Evolutionary conservation across 2,797 vertebrate genomes (phyloP), one percentile per base, ranked within the genome.

Genomic region (Betta splendens): DNA sequence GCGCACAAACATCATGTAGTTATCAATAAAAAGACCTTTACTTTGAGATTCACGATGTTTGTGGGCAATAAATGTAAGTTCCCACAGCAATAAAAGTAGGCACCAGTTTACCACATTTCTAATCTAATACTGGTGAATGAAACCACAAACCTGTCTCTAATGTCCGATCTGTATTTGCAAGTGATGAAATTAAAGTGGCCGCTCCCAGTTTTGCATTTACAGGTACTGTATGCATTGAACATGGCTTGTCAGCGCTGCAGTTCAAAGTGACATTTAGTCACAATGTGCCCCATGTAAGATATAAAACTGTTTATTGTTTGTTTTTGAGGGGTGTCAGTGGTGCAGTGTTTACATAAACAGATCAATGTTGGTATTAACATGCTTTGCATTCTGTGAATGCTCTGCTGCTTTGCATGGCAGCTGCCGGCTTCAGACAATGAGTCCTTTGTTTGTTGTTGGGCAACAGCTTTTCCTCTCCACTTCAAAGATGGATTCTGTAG

Each of bases 331-430:
- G 44, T 56, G 46, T 69, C 52, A 29, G 46, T 52, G 43, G 36
- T 13, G 25, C 40, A 45, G 42, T 61, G 79, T 88, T 88, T 85
- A 77, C 55, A 84, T 33, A 18, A 59, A 39, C 47, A 68, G 69
- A 83, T 77, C 45, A 67, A 80, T 83, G 78, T 83, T 82, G 23
- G 6, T 31, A 71, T 60, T 66, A 81, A 53, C 79, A 72, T 80
- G 85, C 86, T 88, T 89, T 87, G 72, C 85, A 85, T 88, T 89
- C 83, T 88, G 71, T 80, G 77, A 88, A 85, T 81, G 78, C 85
- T 81, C 76, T 17, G 64, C 72, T 72, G 67, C 80, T 87, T 83
- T 85, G 80, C 88, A 88, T 85, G 85, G 85, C 71, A 79, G 83
- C 81, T 79, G 78, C 77, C 10, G 62, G 39, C 26, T 77, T 69